Base-by-base conservation (phyloP, 2,797 vertebrate species). In the Lutjanus campechanus region DNA sequence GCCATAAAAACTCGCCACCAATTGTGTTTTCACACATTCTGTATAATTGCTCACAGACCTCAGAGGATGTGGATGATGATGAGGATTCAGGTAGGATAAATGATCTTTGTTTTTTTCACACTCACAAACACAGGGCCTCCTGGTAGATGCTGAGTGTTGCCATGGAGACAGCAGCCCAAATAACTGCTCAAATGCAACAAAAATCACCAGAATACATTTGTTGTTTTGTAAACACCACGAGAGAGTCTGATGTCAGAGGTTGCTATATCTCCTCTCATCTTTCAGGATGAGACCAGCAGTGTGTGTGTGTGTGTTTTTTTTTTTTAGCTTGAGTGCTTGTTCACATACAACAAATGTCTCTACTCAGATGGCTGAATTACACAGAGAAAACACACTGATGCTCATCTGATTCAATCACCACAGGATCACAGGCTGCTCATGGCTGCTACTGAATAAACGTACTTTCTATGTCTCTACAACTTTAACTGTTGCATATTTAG, bases 41-140 rank as follows among this genome's bases (percentile, higher is more conserved):
- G 53, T 41, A 41, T 77, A 77, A 82, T 70, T 73, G 76, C 69
- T 80, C 50, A 25, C 62, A 55, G 75, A 56, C 55, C 63, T 65
- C 47, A 36, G 60, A 86, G 87, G 64, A 78, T n/a, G 58, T 5
- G 22, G 22, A 53, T 63, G 73, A 59, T 69, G 73, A 72, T 62
- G 67, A 53, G 29, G 53, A 54, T 25, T 46, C 9, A 41, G 46
- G 62, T 44, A 10, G n/a, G 50, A 36, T 19, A 17, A 41, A 40
- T 66, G 2, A 11, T 40, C 3, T 17, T 22, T 63, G 55, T 29
- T 36, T 36, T 36, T 63, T 29, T 25, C 25, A 3, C 25, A 25
- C n/a, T 7, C 17, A 54, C 36, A 69, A 53, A 62, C 43, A 67
- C 43, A 62, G 46, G 29, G 6, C 59, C 19, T 53, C 49, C 47